These are phyloP conservation scores for Clivina fossor DNA, from an alignment of 2,888 invertebrate genomes.

Conservation along the genomic window DNA sequence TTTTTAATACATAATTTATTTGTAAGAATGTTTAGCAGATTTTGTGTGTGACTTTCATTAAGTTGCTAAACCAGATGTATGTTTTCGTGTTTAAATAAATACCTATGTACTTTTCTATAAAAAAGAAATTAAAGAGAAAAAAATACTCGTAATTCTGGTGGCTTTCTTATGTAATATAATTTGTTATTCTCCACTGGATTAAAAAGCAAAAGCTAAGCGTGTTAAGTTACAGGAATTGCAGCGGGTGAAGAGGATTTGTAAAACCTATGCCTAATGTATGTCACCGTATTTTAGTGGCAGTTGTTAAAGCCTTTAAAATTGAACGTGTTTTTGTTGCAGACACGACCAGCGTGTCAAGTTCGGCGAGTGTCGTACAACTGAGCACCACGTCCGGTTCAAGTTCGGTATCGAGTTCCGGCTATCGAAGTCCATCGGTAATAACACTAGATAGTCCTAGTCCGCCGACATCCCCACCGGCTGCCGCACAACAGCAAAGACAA, in stretches of 20 bases:
- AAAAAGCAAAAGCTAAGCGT: too few species aligned
- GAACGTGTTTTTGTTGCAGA: conserved; percentile 45
- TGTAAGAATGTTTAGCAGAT: too few species aligned
- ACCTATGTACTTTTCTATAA: too few species aligned
- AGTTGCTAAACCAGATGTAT: too few species aligned
- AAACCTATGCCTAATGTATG: conserved; percentile 29
- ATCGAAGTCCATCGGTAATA: conserved; percentile 64
- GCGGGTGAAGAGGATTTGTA: conserved; percentile 27
- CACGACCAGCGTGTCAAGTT: conserved; percentile 52
- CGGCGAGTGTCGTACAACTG: conserved; percentile 52
- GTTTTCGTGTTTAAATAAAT: too few species aligned
- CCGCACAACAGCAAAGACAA: conserved; percentile 27
- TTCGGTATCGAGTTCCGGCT: conserved; percentile 63
- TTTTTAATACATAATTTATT: too few species aligned
- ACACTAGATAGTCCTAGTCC: conserved; percentile 67
- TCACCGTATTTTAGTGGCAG: conserved; percentile 1
- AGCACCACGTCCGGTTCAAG: conserved; percentile 52
- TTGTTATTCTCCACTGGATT: too few species aligned
- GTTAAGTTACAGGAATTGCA: background rate
- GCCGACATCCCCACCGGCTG: conserved; percentile 51
- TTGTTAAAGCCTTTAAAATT: conserved; percentile 12
- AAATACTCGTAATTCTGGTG: too few species aligned
- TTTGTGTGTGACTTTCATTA: too few species aligned
- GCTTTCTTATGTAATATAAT: too few species aligned
- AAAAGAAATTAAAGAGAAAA: too few species aligned